Base-by-base conservation (phyloP, 53 echinoderm and acorn worm species). In the Paracentrotus lividus region DNA sequence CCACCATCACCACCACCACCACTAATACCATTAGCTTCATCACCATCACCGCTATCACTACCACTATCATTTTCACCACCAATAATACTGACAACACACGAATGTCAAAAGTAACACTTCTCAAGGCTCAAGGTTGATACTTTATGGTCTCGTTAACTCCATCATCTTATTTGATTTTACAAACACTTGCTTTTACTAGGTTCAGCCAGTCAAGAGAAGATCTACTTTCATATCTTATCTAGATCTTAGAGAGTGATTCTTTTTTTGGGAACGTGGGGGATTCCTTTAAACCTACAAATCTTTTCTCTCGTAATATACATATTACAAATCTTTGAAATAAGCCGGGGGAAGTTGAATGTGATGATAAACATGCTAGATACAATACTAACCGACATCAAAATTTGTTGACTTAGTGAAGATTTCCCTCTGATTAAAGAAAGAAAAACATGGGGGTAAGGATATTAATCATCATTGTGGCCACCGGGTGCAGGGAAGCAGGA, bases 401-500 rank as follows among this genome's bases (percentile, higher is more conserved):
- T 64, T 27, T 0, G 2, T 64, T 31, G 31, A 29, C 64, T 31
- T 10, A 8, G 64, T 64, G 64, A 64, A 64, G 9, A 64, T 64
- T 64, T 64, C 57, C 24, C 26, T 0, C 1, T 64, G 31, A 64
- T 27, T 8, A 81, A 33, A 47, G 21, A 40, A 75, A 34, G 24
- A 3, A 7, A 45, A 81, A 44, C 47, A 81, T n/a, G 81, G 24
- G 81, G 47, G 81, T 45, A 23, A 43, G 77, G 81, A 45, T 81
- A 81, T 81, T 81, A 81, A 81, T 81, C 81, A 81, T 81, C 81
- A 81, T 81, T 26, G 44, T 38, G 1, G 23, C 81, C 81, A 81
- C 38, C 18, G 47, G 18, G 47, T 4, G 49, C 8, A n/a, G 26
- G 44, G 81, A 81, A n/a, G 47, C 81, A 38, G 18, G 49, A n/a